Base-by-base conservation (phyloP, 2,797 vertebrate genomes). In the Coendou prehensilis region DNA sequence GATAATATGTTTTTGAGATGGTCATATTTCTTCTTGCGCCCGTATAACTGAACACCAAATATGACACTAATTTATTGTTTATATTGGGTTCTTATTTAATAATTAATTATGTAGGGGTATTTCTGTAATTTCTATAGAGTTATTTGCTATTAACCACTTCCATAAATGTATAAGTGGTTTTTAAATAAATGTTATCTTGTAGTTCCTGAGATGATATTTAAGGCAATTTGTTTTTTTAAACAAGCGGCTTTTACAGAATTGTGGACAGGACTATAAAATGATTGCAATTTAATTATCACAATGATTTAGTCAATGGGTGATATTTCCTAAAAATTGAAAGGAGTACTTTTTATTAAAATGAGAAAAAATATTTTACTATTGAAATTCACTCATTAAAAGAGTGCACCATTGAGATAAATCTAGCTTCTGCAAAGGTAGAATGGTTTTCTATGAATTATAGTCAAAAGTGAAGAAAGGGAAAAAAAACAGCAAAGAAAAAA, bases 271-370 rank as follows among this genome's bases (percentile, higher is more conserved):
- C 33, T 82, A 63, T 54, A 52, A 94, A 92, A 22, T 95, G 30
- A 94, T 76, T 96, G 86, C 59, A 97, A 83, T 14, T 73, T 93
- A 52, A 50, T 94, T 56, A 96, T 54, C 50, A 59, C 17, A 76
- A 13, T 73, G 23, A 81, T 80, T 90, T 92, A 81, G 71, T 88
- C 89, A 86, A 71, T 81, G 75, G 20, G 9, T 83, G 50, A 91
- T 5, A 75, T 87, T 95, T 96, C 33, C 73, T 71, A 64, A 96
- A 96, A 85, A 91, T 57, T 76, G 50, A 85, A 94, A 89, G 33
- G 17, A 63, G 20, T 85, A 8, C 67, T 85, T 85, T 59, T 91
- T 81, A 79, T 82, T 95, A 81, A 96, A 91, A 91, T 93, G 30
- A 84, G 15, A 94, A 93, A 86, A 86, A 14, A 18, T 9, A 94